Conservation (phyloP, 2,888 invertebrate species). For the Noctuana brunneofusca region DNA sequence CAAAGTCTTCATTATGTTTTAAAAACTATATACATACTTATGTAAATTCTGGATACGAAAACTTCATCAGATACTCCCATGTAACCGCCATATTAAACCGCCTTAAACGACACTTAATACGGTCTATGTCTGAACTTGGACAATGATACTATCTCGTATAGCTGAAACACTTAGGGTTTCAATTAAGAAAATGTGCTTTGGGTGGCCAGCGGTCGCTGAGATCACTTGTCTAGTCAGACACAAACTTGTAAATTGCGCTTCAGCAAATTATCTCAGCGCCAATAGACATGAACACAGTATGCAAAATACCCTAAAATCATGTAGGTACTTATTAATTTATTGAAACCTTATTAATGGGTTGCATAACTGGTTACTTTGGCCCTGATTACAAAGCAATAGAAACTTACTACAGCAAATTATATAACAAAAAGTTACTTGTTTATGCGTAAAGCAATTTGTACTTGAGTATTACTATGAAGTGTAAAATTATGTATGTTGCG, state of each 20-base stretch:
- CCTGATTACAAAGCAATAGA: no score
- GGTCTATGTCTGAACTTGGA: conserved; percentile 27
- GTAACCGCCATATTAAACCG: conserved; percentile 3
- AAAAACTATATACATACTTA: no score
- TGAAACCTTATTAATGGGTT: no score
- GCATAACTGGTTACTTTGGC: no score
- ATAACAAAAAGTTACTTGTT: background rate
- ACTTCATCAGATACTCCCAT: background rate
- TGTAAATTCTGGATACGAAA: conserved; percentile 12
- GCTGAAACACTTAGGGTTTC: conserved; percentile 60
- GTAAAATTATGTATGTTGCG: conserved; percentile 39
- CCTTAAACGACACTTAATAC: conserved; percentile 18
- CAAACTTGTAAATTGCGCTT: conserved; percentile 65
- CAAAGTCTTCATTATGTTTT: no score
- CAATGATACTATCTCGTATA: conserved; percentile 42
- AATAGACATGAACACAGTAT: no score
- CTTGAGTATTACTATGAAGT: conserved; percentile 38
- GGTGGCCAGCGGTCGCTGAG: conserved; percentile 49
- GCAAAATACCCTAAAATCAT: no score
- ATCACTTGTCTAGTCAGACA: conserved; percentile 65
- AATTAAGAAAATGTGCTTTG: conserved; percentile 63
- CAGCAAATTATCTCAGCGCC: conserved; percentile 68
- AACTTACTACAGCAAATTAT: background rate
- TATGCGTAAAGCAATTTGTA: background rate
- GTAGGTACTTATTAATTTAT: no score